Percentiles rank a stretch among this genome's conserved stretches.
phyloP scores from a whole-genome alignment of 2,113 vertebrate genomes.

The Tetrao urogallus region DNA sequence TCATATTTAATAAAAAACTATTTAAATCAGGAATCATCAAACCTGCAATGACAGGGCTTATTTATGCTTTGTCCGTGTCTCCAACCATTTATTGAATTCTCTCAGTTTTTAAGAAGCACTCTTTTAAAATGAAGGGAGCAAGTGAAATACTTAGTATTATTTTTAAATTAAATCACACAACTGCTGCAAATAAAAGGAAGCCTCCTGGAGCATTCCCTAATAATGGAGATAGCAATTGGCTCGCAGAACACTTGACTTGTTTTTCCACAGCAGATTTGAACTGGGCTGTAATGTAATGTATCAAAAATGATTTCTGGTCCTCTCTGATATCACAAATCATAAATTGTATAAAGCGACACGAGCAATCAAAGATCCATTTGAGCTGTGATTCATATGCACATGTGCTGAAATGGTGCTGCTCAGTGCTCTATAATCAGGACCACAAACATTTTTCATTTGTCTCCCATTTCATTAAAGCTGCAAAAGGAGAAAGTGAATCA shows the following conservation, averaged over 20 bases:
- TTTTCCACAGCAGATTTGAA: conserved; percentile 60
- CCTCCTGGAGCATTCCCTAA: conserved; percentile 23
- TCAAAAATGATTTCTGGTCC: conserved; percentile 71
- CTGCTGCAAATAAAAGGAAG: conserved; percentile 40
- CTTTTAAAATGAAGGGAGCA: conserved; percentile 76
- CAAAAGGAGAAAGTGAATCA: conserved; percentile 49
- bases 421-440: conserved; percentile 52
- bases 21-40: conserved; percentile 85
- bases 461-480: conserved; percentile 55
- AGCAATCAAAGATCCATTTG: conserved; percentile 72
- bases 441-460: conserved; percentile 62
- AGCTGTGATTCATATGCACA: conserved; percentile 10
- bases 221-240: conserved; percentile 26
- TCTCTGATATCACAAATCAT: conserved; percentile 69
- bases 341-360: conserved; percentile 50
- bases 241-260: conserved; percentile 41
- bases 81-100: conserved; percentile 49
- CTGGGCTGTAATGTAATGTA: conserved; percentile 50
- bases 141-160: conserved; percentile 54
- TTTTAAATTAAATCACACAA: conserved; percentile 72
- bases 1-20: conserved; percentile 86
- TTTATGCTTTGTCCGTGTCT: conserved; percentile 35
- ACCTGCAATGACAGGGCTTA: conserved; percentile 47
- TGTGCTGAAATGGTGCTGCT: neutral
- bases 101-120: conserved; percentile 81